Conservation (phyloP, 2,888 invertebrate genomes). For the Lymantria dispar region DNA sequence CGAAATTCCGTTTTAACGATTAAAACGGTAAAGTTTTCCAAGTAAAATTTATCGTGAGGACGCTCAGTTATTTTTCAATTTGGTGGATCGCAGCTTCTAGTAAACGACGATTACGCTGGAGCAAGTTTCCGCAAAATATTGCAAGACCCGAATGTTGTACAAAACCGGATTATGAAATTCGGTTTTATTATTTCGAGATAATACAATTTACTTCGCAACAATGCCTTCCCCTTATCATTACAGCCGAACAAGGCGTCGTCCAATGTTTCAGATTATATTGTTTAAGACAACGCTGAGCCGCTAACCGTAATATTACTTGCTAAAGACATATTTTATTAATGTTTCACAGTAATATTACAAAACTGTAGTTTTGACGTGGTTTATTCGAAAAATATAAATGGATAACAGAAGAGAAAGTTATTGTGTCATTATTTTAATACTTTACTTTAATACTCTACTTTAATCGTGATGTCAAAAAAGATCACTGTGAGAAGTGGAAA, state of each 20-base stretch:
- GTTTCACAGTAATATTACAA: too few relatives aligned
- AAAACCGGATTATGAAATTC: slow-evolving; percentile 14
- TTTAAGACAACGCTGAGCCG: background rate
- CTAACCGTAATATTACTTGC: background rate
- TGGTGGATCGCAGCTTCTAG: slow-evolving; percentile 59
- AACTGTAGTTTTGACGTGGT: too few relatives aligned
- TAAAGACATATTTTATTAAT: background rate
- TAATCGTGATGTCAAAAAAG: too few relatives aligned
- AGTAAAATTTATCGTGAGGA: slow-evolving; percentile 62
- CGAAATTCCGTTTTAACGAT: slow-evolving; percentile 57
- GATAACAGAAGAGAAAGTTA: too few relatives aligned
- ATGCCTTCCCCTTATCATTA: slow-evolving; percentile 8
- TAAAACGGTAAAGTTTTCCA: slow-evolving; percentile 54
- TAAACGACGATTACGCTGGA: slow-evolving; percentile 56
- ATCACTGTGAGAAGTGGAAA: too few relatives aligned
- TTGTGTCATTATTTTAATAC: too few relatives aligned
- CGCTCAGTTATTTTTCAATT: slow-evolving; percentile 79
- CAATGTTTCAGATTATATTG: background rate
- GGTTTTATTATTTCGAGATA: slow-evolving; percentile 12
- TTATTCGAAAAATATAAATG: too few relatives aligned
- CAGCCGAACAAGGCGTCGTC: background rate
- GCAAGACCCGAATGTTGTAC: slow-evolving; percentile 21
- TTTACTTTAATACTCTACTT: too few relatives aligned
- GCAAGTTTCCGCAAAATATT: slow-evolving; percentile 54
- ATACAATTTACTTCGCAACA: slow-evolving; percentile 6